phyloP scores from a whole-genome alignment of 1,140 invertebrate genomes.

The Argopecten irradians region DNA sequence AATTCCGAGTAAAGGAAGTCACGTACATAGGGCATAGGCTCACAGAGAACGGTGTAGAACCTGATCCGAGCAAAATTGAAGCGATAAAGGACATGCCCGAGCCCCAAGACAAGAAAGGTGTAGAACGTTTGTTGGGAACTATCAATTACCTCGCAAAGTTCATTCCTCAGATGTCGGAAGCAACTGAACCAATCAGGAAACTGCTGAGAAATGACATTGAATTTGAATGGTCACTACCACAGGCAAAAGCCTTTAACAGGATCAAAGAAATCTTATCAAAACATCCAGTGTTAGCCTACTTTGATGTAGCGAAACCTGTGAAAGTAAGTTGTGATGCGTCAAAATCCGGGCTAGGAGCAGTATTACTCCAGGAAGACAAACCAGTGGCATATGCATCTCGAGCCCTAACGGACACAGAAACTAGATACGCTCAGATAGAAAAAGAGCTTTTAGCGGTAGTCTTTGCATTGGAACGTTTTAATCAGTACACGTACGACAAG shows the following conservation, averaged over 20 bases:
- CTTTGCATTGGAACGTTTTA: constrained; percentile 78
- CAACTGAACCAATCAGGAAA: constrained; percentile 32
- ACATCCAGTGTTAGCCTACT: constrained; percentile 40
- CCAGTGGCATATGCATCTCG: constrained; percentile 73
- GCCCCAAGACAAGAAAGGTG: constrained; percentile 40
- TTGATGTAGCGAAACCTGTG: constrained; percentile 28
- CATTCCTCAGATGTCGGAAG: constrained; percentile 42
- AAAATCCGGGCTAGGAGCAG: constrained; percentile 69
- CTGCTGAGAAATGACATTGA: constrained; percentile 36
- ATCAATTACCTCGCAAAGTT: constrained; percentile 76
- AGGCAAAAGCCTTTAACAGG: constrained; percentile 39
- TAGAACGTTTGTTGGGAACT: constrained; percentile 51
- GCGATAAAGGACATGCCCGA: constrained; percentile 60
- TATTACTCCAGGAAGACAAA: constrained; percentile 73
- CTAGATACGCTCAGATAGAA: constrained; percentile 78
- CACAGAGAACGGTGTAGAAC: no score
- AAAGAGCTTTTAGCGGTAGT: constrained; percentile 79
- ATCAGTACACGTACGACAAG: constrained; percentile 76
- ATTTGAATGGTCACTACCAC: constrained; percentile 38
- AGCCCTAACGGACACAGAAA: constrained; percentile 71
- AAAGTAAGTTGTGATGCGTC: constrained; percentile 49
- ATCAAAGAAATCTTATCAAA: constrained; percentile 53
- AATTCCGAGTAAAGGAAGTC: no score
- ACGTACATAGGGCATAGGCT: constrained; percentile 61
- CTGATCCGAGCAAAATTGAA: constrained; percentile 71